phyloP scores from a whole-genome alignment of 2,888 invertebrate genomes.

The Argyresthia goedartella region DNA sequence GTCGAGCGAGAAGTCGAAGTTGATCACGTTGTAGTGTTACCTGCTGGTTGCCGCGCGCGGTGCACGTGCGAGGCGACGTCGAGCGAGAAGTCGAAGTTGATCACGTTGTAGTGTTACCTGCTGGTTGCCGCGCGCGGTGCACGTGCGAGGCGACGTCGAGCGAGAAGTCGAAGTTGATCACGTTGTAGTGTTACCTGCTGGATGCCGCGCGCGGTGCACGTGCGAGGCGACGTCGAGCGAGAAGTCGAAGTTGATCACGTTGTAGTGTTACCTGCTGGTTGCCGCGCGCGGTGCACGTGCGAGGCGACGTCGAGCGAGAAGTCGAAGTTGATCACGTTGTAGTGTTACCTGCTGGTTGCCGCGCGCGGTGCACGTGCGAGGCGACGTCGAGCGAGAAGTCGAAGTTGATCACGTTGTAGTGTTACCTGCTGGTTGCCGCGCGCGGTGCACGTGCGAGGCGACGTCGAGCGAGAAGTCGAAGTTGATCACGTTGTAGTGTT shows the following conservation, averaged over 20 bases:
- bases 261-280: constrained; percentile 97
- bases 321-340: too few relatives aligned
- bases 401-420: constrained; percentile 98
- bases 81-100: constrained; percentile 98
- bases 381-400: constrained; percentile 93
- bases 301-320: too few relatives aligned
- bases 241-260: constrained; percentile 99
- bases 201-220: constrained; percentile 94
- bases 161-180: too few relatives aligned
- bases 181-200: constrained; percentile 39
- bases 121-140: constrained; percentile 97
- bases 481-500: too few relatives aligned
- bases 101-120: constrained; percentile 96
- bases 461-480: too few relatives aligned
- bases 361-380: constrained; percentile 96
- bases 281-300: too few relatives aligned
- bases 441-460: too few relatives aligned
- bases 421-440: constrained; percentile 97
- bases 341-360: constrained; percentile 72
- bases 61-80: constrained; percentile 94
- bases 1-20: too few relatives aligned
- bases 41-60: constrained; percentile 87
- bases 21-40: too few relatives aligned
- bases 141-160: too few relatives aligned
- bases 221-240: constrained; percentile 91